Evolutionary conservation across 2,113 vertebrate species (phyloP).

Genomic region (Tachysurus fulvidraco): DNA sequence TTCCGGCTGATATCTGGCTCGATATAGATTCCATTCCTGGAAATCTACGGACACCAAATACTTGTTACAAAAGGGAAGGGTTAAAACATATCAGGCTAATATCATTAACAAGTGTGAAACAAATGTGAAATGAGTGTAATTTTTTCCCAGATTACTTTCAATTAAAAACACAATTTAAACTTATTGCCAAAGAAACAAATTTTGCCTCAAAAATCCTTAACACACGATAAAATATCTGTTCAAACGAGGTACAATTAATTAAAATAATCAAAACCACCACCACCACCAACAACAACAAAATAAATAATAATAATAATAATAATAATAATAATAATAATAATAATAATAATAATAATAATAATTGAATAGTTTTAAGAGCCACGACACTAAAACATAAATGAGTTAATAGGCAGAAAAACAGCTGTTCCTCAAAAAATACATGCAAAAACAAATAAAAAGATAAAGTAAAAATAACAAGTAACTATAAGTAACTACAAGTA

Average conservation of each 20-base stretch:
- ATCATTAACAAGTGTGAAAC: neutral
- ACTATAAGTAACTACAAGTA: no score
- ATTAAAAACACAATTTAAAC: neutral
- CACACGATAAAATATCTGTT: neutral
- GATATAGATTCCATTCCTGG: slow-evolving; percentile 88
- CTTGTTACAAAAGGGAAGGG: neutral
- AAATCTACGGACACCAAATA: slow-evolving; percentile 65
- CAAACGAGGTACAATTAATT: no score
- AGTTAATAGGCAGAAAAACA: neutral
- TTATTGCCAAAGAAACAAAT: neutral
- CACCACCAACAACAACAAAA: neutral
- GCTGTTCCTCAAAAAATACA: neutral
- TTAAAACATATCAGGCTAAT: neutral
- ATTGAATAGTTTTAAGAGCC: neutral
- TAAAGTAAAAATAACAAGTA: neutral
- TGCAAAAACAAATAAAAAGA: neutral
- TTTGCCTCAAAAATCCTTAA: no score
- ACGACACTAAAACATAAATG: neutral
- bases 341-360: neutral
- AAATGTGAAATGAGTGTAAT: neutral
- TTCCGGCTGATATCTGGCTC: slow-evolving; percentile 83
- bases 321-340: neutral
- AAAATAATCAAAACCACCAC: no score
- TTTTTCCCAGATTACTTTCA: neutral
- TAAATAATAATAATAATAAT: neutral